Conservation (phyloP, 2,113 vertebrate genomes). For the Sylvietta virens region DNA sequence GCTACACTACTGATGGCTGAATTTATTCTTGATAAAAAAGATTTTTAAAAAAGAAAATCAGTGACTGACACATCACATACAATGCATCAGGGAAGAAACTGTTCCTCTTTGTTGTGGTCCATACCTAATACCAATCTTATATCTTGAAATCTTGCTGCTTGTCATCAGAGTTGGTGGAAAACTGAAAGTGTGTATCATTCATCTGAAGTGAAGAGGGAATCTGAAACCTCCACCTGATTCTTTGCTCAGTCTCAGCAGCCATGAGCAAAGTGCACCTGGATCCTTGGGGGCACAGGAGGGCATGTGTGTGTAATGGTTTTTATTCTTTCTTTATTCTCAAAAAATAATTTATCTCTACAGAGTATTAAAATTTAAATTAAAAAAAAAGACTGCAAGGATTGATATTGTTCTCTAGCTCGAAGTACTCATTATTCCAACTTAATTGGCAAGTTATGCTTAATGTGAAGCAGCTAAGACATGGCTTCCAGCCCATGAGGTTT, state of each 20-base stretch:
- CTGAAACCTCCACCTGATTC: background rate
- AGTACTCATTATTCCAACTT: background rate
- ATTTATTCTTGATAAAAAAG: slow-evolving; percentile 33
- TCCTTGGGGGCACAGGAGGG: background rate
- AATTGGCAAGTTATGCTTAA: background rate
- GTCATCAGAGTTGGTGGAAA: background rate
- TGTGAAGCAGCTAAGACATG: background rate
- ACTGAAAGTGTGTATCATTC: background rate
- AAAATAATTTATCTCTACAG: background rate
- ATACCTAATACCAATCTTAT: background rate
- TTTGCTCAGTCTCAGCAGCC: background rate
- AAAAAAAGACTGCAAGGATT: background rate
- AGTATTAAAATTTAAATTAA: background rate
- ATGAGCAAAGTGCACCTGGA: background rate
- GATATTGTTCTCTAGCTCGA: background rate
- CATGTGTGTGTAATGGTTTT: background rate
- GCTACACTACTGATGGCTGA: background rate
- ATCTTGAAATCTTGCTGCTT: slow-evolving; percentile 10
- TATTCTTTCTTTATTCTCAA: background rate
- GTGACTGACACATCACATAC: background rate
- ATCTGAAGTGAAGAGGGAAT: background rate
- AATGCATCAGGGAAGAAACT: background rate
- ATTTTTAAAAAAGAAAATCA: background rate
- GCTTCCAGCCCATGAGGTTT: background rate
- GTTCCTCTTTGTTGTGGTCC: background rate